Conservation (phyloP, 2,113 vertebrate genomes). For the Pseudopodoces humilis region DNA sequence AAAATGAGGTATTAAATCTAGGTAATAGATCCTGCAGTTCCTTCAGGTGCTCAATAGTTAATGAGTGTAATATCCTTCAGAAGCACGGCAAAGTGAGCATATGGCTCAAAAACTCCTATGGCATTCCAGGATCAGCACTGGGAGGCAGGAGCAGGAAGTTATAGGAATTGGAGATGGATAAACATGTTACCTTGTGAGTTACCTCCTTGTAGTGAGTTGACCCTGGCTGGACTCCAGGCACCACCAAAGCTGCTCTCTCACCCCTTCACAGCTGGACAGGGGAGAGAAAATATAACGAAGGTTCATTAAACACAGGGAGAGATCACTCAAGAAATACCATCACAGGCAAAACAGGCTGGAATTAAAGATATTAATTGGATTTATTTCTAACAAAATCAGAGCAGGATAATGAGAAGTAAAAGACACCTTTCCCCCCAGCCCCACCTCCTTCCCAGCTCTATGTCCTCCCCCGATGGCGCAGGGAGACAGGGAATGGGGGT, state of each 20-base stretch:
- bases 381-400: background rate
- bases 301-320: background rate
- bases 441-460: background rate
- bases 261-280: background rate
- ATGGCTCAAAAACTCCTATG: background rate
- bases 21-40: constrained; percentile 44
- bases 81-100: background rate
- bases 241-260: background rate
- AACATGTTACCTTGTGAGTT: background rate
- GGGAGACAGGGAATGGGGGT: background rate
- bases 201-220: background rate
- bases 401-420: background rate
- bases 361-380: background rate
- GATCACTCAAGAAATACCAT: background rate
- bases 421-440: background rate
- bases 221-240: background rate
- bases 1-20: constrained; percentile 48
- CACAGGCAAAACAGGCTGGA: background rate
- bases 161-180: background rate
- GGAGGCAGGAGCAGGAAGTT: background rate
- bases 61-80: constrained; percentile 52
- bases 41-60: constrained; percentile 57
- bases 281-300: background rate
- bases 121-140: background rate
- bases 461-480: background rate